Evolutionary conservation across 2,113 vertebrate genomes (phyloP).

Genomic region (Plecotus auritus): DNA sequence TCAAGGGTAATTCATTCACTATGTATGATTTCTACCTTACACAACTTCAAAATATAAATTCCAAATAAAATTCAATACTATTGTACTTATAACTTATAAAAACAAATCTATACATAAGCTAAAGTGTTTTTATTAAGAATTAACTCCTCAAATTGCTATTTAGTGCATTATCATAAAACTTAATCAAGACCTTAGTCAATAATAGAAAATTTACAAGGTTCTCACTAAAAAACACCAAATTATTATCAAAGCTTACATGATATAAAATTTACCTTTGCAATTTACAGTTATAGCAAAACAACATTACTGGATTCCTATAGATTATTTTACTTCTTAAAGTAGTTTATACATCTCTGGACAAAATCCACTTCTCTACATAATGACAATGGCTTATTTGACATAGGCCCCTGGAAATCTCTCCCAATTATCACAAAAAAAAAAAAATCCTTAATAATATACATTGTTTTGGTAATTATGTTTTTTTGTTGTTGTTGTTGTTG

Average conservation of each 20-base stretch:
- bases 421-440: background rate
- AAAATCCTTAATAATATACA: background rate
- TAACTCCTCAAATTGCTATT: slow-evolving; percentile 11
- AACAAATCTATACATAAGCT: background rate
- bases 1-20: background rate
- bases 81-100: background rate
- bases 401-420: background rate
- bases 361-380: background rate
- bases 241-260: background rate
- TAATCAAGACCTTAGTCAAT: background rate
- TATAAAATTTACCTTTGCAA: background rate
- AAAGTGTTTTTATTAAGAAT: background rate
- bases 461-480: background rate
- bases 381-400: background rate
- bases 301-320: background rate
- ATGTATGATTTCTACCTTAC: background rate
- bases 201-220: background rate
- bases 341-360: background rate
- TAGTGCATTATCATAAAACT: background rate
- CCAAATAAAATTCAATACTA: background rate
- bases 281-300: background rate
- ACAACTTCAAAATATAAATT: background rate
- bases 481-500: no score
- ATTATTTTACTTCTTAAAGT: background rate
- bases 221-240: background rate